phyloP scores from a whole-genome alignment of 2,888 invertebrate species.

The Poecilus cupreus region DNA sequence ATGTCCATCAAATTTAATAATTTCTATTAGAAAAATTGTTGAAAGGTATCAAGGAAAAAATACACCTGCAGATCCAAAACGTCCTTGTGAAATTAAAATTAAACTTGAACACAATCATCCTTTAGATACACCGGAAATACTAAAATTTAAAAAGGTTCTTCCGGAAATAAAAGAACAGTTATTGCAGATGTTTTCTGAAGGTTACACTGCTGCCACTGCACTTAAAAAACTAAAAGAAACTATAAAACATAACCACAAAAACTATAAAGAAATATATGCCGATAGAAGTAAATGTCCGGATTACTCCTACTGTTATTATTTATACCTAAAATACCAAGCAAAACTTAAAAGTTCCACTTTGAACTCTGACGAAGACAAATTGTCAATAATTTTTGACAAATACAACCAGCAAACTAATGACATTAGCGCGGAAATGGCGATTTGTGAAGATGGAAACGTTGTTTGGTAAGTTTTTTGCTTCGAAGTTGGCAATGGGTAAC shows the following conservation, averaged over 20 bases:
- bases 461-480: conserved; percentile 48
- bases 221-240: conserved; percentile 55
- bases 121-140: neutral
- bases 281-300: conserved; percentile 55
- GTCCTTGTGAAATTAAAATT: conserved; percentile 56
- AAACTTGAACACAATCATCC: conserved; percentile 54
- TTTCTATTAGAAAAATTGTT: conserved; percentile 49
- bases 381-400: conserved; percentile 3
- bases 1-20: conserved; percentile 55
- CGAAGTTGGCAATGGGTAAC: neutral
- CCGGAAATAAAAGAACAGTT: conserved; percentile 53
- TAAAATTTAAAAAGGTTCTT: conserved; percentile 47
- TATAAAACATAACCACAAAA: conserved; percentile 35
- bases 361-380: neutral
- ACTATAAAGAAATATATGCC: conserved; percentile 48
- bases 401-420: conserved; percentile 16
- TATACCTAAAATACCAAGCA: conserved; percentile 34
- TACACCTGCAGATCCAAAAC: conserved; percentile 19
- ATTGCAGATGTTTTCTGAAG: conserved; percentile 40
- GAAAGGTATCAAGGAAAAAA: conserved; percentile 44
- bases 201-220: conserved; percentile 49
- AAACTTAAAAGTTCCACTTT: neutral
- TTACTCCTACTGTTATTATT: conserved; percentile 57
- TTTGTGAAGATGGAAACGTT: conserved; percentile 16
- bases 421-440: conserved; percentile 9